Conservation (phyloP, 2,888 invertebrate species). For the Harpalus rufipes region DNA sequence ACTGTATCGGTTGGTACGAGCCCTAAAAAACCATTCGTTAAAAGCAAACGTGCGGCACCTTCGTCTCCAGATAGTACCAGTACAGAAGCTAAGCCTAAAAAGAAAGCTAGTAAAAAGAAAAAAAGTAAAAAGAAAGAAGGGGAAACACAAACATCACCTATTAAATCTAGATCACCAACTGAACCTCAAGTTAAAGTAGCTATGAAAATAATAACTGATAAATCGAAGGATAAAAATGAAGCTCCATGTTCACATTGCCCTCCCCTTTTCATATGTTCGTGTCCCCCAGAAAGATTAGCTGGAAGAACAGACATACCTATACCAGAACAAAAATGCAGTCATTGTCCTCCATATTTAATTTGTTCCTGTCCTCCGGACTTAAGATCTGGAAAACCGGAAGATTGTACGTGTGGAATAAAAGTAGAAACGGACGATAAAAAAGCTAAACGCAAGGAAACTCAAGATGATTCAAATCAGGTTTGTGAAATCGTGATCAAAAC, state of each 20-base stretch:
- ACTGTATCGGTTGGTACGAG: constrained; percentile 18
- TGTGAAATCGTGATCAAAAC: constrained; percentile 75
- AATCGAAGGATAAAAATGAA: constrained; percentile 7
- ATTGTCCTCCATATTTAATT: not conserved
- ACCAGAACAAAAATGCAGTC: constrained; percentile 67
- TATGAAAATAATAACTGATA: constrained; percentile 30
- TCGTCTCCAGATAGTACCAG: not conserved
- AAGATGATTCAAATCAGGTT: constrained; percentile 70
- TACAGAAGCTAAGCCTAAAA: constrained; percentile 24
- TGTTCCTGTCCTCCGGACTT: not conserved
- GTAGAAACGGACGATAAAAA: not conserved
- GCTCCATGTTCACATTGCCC: not conserved
- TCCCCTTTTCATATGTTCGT: not conserved
- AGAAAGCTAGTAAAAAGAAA: constrained; percentile 31
- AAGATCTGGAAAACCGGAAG: not conserved
- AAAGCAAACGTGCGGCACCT: constrained; percentile 8
- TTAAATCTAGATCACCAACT: constrained; percentile 42
- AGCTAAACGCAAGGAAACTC: not conserved
- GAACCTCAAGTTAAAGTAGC: constrained; percentile 15
- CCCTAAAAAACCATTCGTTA: constrained; percentile 1
- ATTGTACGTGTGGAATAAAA: not conserved
- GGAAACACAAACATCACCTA: constrained; percentile 62
- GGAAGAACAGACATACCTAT: not conserved
- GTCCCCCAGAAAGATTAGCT: not conserved
- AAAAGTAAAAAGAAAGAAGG: constrained; percentile 56